Base-by-base conservation (phyloP, 2,113 vertebrate genomes). In the Cacatua alba region DNA sequence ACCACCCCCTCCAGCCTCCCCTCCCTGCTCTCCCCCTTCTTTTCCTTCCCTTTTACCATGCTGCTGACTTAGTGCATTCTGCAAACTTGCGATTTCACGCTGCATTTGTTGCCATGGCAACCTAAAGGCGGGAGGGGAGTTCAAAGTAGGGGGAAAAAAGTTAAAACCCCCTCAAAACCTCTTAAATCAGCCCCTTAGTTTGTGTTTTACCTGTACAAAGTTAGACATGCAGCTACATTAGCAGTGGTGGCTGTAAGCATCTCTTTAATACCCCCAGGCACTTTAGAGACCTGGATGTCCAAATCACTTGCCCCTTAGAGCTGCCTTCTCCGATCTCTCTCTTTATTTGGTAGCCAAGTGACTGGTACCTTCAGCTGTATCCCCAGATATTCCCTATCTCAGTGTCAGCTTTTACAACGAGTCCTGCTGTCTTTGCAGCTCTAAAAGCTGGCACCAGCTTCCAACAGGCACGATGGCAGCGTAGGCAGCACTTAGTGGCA, bases 41-140 rank as follows among this genome's bases (percentile, higher is more conserved):
- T 68, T 59, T n/a, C 57, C 79, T 76, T 77, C 2, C 0, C 64
- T 80, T 79, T 82, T 19, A 35, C 7, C 5, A 70, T 21, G 46
- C 75, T 69, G 55, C 89, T 96, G 81, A 95, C 92, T 67, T 77
- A 3, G 5, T 53, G 67, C 18, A 28, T 86, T 96, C 92, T 93
- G 91, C 72, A 95, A 94, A 96, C 72, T 96, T 97, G 76, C 67
- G 92, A 96, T 97, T 97, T 97, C 92, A 96, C 2, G 19, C 78
- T 70, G 93, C 57, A 68, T 97, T 96, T 94, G 83, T 97, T 86
- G 82, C 91, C 68, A 86, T 31, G 59, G 87, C 52, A 95, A 96
- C 93, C 10, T 18, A 19, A 82, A 59, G 57, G 57, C n/a, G 21
- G 33, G 33, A 59, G 21, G 51, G 64, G 13, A 65, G 31, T 82